Evolutionary conservation across 2,113 vertebrate genomes (phyloP).

Genomic region (Synodontis membranacea): DNA sequence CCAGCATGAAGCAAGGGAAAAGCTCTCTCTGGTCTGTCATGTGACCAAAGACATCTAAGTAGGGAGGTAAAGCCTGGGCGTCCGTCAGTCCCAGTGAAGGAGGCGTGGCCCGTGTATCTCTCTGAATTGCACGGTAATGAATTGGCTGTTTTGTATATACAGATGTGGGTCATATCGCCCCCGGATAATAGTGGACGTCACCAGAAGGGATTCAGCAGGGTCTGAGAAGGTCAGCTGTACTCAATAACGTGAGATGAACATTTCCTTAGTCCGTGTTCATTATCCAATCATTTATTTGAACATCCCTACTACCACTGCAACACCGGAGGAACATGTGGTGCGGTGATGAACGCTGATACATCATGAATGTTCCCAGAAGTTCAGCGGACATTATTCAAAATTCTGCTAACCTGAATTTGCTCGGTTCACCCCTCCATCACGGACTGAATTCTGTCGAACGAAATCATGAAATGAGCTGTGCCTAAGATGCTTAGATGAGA

Average conservation of each 20-base stretch:
- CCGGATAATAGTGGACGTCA: not conserved
- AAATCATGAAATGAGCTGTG: not conserved
- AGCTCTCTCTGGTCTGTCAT: not conserved
- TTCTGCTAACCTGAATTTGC: not conserved
- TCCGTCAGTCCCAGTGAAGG: not conserved
- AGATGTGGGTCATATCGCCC: not conserved
- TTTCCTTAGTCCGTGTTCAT: not conserved
- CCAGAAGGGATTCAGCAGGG: not conserved
- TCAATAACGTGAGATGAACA: not conserved
- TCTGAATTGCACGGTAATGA: not conserved
- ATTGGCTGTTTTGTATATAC: not conserved
- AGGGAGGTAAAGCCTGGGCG: not conserved
- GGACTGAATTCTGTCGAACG: not conserved
- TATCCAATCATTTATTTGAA: not conserved
- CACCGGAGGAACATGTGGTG: not conserved
- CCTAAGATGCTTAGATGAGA: conserved; percentile 11
- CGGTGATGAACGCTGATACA: not conserved
- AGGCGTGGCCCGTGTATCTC: not conserved
- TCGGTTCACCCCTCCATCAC: not conserved
- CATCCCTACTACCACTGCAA: not conserved
- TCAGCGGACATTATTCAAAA: not conserved
- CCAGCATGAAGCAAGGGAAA: not conserved
- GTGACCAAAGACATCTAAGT: not conserved
- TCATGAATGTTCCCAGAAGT: not conserved
- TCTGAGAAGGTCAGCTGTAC: not conserved